These are phyloP conservation scores for Cacatua alba DNA, from an alignment of 2,113 vertebrate genomes.

Conservation along the genomic window DNA sequence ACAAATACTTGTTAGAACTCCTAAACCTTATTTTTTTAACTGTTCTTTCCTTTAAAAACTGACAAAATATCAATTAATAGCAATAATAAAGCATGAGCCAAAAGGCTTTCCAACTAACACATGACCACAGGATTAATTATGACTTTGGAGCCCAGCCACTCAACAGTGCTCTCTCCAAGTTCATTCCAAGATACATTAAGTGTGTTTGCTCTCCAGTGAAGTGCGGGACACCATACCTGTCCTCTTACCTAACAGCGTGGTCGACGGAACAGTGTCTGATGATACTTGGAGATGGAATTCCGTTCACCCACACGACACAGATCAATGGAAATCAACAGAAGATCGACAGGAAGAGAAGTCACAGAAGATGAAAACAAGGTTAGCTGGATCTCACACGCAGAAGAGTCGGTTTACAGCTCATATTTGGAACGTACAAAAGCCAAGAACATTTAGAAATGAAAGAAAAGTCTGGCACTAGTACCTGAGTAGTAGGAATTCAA, in stretches of 20 bases:
- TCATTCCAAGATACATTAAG: not conserved
- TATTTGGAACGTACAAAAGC: not conserved
- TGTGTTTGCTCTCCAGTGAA: not conserved
- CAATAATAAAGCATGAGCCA: not conserved
- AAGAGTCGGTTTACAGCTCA: not conserved
- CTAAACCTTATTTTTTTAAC: not conserved
- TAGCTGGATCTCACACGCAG: slow-evolving; percentile 26
- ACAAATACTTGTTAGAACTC: not conserved
- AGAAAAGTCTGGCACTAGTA: slow-evolving; percentile 72
- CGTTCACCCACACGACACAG: slow-evolving; percentile 49
- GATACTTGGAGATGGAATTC: slow-evolving; percentile 77
- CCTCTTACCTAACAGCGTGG: slow-evolving; percentile 81
- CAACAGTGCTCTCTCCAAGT: not conserved
- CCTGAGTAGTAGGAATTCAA: slow-evolving; percentile 88
- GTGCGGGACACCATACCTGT: not conserved
- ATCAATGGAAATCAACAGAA: slow-evolving; percentile 52
- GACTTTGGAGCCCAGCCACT: not conserved
- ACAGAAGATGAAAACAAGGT: slow-evolving; percentile 50
- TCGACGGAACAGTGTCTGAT: slow-evolving; percentile 84
- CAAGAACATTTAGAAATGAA: slow-evolving; percentile 47
- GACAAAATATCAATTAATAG: not conserved
- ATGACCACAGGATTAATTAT: not conserved
- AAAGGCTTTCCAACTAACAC: not conserved
- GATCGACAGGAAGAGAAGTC: slow-evolving; percentile 28
- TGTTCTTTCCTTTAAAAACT: not conserved